Conservation (phyloP, 1,140 invertebrate species). For the Akabosia matsudoensis region DNA sequence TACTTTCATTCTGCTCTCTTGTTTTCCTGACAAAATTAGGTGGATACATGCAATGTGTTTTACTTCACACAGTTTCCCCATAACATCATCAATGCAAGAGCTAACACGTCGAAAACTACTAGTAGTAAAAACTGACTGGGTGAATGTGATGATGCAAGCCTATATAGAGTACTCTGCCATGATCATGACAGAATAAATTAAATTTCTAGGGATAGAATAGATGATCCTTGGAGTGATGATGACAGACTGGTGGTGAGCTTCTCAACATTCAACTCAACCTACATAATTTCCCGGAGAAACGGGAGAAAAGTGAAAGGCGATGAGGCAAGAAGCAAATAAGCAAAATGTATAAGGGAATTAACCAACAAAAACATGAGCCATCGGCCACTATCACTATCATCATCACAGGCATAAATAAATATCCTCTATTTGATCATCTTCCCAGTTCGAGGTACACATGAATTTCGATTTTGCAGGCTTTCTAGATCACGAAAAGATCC, state of each 20-base stretch:
- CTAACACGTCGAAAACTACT: not conserved
- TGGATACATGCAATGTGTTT: not conserved
- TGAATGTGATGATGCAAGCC: not conserved
- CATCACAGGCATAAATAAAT: not conserved
- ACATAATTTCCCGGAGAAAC: not conserved
- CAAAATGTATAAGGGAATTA: slow-evolving; percentile 6
- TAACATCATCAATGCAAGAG: too few species aligned
- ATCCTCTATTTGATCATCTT: not conserved
- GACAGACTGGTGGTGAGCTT: not conserved
- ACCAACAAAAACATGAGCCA: not conserved
- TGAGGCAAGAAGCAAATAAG: slow-evolving; percentile 18
- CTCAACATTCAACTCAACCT: not conserved
- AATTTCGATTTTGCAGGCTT: too few species aligned
- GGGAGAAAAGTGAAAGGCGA: not conserved
- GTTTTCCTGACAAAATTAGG: not conserved
- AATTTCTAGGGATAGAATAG: not conserved
- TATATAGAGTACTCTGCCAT: not conserved
- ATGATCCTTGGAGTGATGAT: not conserved
- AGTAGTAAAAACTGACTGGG: not conserved
- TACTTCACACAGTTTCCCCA: not conserved
- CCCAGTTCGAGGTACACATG: not conserved
- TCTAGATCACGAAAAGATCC: too few species aligned
- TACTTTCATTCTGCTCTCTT: slow-evolving; percentile 8
- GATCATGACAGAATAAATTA: slow-evolving; percentile 11
- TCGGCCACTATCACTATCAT: not conserved